Evolutionary conservation across 2,888 invertebrate genomes (phyloP).

Genomic region (Limulus polyphemus): DNA sequence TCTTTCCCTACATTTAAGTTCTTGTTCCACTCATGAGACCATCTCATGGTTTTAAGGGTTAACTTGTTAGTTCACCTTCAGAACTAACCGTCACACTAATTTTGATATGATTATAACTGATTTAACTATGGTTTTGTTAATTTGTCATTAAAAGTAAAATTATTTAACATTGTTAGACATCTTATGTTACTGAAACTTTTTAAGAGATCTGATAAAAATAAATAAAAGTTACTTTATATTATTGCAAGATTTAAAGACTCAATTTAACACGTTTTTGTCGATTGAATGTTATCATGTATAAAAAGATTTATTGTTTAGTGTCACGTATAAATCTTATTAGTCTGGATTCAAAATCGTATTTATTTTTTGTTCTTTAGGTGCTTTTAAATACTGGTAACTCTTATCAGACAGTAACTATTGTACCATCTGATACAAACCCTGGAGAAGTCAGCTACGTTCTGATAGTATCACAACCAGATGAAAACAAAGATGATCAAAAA

Average conservation of each 20-base stretch:
- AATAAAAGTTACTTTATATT: too few relatives aligned
- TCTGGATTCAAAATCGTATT: too few relatives aligned
- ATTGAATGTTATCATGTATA: background rate
- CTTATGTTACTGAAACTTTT: too few relatives aligned
- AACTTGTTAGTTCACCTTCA: background rate
- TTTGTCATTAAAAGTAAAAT: background rate
- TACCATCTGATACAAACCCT: conserved; percentile 60
- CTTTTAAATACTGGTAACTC: conserved; percentile 44
- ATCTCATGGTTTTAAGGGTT: background rate
- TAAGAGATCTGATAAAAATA: too few relatives aligned
- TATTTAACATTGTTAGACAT: background rate
- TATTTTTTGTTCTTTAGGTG: conserved; percentile 12
- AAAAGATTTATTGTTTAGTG: background rate
- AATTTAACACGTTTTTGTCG: background rate
- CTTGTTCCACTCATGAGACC: too few relatives aligned
- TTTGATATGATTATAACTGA: background rate
- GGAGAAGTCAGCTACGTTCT: conserved; percentile 78
- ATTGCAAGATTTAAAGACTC: too few relatives aligned
- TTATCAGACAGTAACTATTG: conserved; percentile 69
- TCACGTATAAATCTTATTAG: too few relatives aligned
- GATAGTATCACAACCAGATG: conserved; percentile 57
- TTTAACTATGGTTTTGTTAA: background rate
- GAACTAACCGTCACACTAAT: background rate
- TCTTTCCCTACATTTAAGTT: too few relatives aligned
- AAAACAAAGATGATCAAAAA: conserved; percentile 30